Evolutionary conservation across 2,888 invertebrate genomes (phyloP).

Genomic region (Parelbella ahira): DNA sequence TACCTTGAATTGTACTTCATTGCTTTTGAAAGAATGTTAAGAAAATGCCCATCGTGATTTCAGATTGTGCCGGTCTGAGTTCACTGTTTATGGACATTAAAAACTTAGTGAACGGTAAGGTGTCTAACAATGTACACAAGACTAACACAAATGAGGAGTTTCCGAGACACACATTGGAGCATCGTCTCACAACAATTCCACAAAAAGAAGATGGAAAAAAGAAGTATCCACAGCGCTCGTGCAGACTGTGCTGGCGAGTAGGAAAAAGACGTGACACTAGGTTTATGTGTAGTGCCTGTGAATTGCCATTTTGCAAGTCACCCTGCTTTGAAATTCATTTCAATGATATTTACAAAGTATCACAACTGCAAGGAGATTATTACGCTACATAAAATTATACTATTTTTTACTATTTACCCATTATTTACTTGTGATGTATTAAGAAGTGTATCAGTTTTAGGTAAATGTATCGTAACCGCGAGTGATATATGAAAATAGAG

Average conservation of each 20-base stretch:
- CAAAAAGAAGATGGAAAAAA: conserved; percentile 79
- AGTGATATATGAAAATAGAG: conserved; percentile 33
- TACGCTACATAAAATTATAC: conserved; percentile 57
- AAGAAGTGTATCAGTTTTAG: conserved; percentile 29
- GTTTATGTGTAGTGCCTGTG: conserved; percentile 74
- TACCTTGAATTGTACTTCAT: conserved; percentile 37
- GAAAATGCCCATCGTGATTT: conserved; percentile 81
- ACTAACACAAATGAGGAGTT: conserved; percentile 54
- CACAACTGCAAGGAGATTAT: conserved; percentile 69
- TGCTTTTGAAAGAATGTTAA: conserved; percentile 43
- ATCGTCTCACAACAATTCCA: conserved; percentile 73
- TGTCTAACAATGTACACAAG: conserved; percentile 56
- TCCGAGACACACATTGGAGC: conserved; percentile 54
- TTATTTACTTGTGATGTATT: conserved; percentile 29
- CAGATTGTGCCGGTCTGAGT: conserved; percentile 75
- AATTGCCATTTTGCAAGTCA: conserved; percentile 73
- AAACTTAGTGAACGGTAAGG: conserved; percentile 75
- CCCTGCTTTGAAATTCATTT: conserved; percentile 75
- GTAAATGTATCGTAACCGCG: conserved; percentile 32
- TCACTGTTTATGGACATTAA: conserved; percentile 75
- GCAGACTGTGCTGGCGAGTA: conserved; percentile 74
- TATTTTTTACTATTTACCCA: conserved; percentile 27
- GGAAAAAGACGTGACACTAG: conserved; percentile 72
- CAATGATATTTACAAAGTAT: conserved; percentile 68
- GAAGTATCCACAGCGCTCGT: conserved; percentile 77